These are phyloP conservation scores for Pentalonia nigronervosa DNA, from an alignment of 1,140 invertebrate genomes.

Conservation along the genomic window DNA sequence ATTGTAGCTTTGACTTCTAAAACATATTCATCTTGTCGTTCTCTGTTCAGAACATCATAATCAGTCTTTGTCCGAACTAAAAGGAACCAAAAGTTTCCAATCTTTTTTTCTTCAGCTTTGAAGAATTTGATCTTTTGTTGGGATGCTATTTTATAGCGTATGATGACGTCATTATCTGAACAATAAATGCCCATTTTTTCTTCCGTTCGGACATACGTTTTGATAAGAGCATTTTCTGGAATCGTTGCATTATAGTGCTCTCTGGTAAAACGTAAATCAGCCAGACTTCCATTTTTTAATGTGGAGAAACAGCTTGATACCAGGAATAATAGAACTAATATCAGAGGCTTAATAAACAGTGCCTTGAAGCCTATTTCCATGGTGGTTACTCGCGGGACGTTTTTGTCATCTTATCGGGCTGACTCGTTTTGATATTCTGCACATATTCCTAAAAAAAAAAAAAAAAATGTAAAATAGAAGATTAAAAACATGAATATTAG, in stretches of 20 bases:
- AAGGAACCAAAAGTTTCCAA: slow-evolving; percentile 94
- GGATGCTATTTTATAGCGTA: slow-evolving; percentile 82
- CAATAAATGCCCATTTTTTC: slow-evolving; percentile 75
- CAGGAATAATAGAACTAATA: slow-evolving; percentile 13
- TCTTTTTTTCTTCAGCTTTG: slow-evolving; percentile 84
- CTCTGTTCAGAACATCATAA: slow-evolving; percentile 86
- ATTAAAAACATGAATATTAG: background rate
- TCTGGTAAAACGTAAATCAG: slow-evolving; percentile 74
- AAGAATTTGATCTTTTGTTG: slow-evolving; percentile 91
- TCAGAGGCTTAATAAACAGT: slow-evolving; percentile 16
- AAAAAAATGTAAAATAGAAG: background rate
- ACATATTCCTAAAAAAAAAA: slow-evolving; percentile 31
- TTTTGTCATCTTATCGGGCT: slow-evolving; percentile 27
- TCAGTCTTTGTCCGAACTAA: slow-evolving; percentile 85
- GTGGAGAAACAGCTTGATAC: slow-evolving; percentile 8
- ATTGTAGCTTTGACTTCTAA: slow-evolving; percentile 81
- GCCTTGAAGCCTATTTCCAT: background rate
- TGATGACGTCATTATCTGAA: slow-evolving; percentile 69
- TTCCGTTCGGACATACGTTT: slow-evolving; percentile 76
- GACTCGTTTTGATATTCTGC: background rate
- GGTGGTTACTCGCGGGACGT: background rate
- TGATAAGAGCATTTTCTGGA: slow-evolving; percentile 88
- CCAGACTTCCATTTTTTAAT: slow-evolving; percentile 34
- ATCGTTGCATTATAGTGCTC: slow-evolving; percentile 87
- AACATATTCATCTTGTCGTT: slow-evolving; percentile 83